Conservation (phyloP, 2,888 invertebrate genomes). For the Stramonita haemastoma region DNA sequence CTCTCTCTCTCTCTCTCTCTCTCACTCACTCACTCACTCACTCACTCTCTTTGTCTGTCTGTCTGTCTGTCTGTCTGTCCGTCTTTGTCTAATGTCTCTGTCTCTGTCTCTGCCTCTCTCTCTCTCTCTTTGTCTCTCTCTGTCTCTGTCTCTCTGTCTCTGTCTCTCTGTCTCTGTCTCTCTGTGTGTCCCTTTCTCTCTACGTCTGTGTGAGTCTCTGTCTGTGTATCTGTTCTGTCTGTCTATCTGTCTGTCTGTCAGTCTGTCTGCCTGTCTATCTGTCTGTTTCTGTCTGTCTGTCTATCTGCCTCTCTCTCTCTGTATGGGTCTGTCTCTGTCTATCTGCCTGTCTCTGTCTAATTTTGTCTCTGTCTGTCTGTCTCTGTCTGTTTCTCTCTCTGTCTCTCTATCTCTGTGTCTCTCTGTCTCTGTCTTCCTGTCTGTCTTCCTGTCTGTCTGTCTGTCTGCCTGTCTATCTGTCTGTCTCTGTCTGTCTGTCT, state of each 20-base stretch:
- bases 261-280: neutral
- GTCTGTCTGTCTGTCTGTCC: neutral
- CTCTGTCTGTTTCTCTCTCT: neutral
- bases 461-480: neutral
- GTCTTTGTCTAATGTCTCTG: neutral
- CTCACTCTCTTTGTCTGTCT: neutral
- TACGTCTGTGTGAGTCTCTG: neutral
- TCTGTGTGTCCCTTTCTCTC: neutral
- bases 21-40: neutral
- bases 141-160: neutral
- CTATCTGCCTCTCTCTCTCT: too few species aligned
- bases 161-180: neutral
- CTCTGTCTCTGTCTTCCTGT: neutral
- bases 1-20: neutral
- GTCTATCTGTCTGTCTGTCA: neutral
- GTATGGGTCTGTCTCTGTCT: too few species aligned
- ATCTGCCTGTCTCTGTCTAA: neutral
- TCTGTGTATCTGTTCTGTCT: neutral
- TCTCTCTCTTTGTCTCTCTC: neutral
- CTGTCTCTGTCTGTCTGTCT: neutral
- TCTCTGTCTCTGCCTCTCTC: neutral
- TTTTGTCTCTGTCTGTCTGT: too few species aligned
- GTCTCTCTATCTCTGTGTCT: neutral
- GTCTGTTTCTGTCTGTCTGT: too few species aligned
- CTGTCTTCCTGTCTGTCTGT: neutral